Evolutionary conservation across 1,140 invertebrate species (phyloP).

Genomic region (Rhagoletis pomonella): DNA sequence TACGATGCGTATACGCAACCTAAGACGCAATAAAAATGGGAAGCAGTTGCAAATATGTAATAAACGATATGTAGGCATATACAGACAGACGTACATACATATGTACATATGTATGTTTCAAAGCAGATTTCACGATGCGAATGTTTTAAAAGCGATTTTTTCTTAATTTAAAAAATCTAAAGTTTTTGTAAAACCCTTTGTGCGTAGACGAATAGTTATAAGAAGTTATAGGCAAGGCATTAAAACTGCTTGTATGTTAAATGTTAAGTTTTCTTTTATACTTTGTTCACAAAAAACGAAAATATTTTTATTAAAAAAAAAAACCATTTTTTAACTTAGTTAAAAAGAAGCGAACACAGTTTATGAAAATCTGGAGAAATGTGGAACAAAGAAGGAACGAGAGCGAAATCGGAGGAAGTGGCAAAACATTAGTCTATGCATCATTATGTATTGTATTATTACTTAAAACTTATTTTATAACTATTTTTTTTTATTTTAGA

Average conservation of each 20-base stretch:
- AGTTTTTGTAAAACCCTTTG: not conserved
- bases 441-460: not conserved
- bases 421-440: not conserved
- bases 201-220: not conserved
- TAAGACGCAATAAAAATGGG: not conserved
- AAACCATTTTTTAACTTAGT: not conserved
- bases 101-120: slow-evolving; percentile 21
- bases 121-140: not conserved
- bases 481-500: too few relatives aligned
- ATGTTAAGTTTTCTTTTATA: slow-evolving; percentile 19
- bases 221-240: not conserved
- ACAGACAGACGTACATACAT: not conserved
- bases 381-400: not conserved
- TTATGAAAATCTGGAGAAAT: too few relatives aligned
- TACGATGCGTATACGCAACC: not conserved
- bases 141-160: slow-evolving; percentile 22
- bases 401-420: not conserved
- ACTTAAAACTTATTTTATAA: too few relatives aligned
- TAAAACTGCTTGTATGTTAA: not conserved
- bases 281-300: not conserved
- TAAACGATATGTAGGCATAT: not conserved
- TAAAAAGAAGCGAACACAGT: not conserved
- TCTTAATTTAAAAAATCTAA: slow-evolving; percentile 2
- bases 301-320: not conserved
- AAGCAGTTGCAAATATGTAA: slow-evolving; percentile 16